These are phyloP conservation scores for Gnathonemus echidnorhynchus DNA, from an alignment of 2,113 vertebrate species.

Conservation along the genomic window DNA sequence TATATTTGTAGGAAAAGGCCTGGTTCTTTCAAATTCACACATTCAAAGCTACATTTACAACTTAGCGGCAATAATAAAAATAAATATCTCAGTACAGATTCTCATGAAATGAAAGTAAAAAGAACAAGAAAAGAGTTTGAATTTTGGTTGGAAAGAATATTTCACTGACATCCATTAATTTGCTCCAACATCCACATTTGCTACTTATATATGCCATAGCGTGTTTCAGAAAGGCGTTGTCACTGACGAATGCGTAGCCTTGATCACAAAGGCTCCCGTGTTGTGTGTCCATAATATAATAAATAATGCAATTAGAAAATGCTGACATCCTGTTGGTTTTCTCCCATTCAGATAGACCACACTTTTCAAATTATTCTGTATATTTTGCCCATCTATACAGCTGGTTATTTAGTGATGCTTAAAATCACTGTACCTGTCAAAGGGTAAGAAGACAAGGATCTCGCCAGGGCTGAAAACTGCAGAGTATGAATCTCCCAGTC, in stretches of 20 bases:
- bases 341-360: neutral
- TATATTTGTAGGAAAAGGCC: neutral
- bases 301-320: slow-evolving; percentile 3
- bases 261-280: neutral
- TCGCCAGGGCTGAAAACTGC: neutral
- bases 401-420: neutral
- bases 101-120: neutral
- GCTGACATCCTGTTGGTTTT: neutral
- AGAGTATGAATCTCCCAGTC: neutral
- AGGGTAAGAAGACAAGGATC: neutral
- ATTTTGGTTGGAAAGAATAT: neutral
- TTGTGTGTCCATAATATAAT: neutral
- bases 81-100: neutral
- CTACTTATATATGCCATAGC: neutral
- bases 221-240: neutral
- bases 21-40: neutral
- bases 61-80: neutral
- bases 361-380: neutral
- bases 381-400: neutral
- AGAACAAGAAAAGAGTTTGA: neutral
- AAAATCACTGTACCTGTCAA: neutral
- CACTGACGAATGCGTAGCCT: neutral
- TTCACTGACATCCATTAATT: no score
- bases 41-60: neutral
- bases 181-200: neutral